A percentile compares a stretch with the other conserved stretches of the same genome.
phyloP scores from a whole-genome alignment of 2,888 invertebrate genomes.

The Chrysotoxum bicinctum region DNA sequence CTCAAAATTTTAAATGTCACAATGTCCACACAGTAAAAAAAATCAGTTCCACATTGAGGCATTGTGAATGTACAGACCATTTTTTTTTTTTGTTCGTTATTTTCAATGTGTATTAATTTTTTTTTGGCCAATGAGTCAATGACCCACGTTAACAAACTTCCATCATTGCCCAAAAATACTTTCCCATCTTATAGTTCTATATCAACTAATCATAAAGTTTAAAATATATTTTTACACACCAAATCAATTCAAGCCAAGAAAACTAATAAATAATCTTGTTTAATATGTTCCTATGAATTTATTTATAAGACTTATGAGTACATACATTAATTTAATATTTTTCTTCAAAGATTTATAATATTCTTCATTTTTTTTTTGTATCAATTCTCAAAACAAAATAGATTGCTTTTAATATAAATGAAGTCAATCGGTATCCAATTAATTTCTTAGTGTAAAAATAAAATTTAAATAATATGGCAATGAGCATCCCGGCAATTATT shows the following conservation, averaged over 20 bases:
- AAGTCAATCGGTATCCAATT: conserved; percentile 36
- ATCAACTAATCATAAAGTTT: background rate
- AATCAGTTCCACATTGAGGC: too few species aligned
- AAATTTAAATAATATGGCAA: conserved; percentile 20
- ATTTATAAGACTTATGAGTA: background rate
- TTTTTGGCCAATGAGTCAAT: conserved; percentile 10
- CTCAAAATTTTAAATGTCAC: too few species aligned
- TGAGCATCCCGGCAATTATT: conserved; percentile 14
- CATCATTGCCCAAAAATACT: background rate
- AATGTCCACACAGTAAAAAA: too few species aligned
- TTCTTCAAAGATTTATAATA: conserved; percentile 10
- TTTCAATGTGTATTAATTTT: background rate
- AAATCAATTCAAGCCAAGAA: conserved; percentile 8
- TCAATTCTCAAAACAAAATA: conserved; percentile 17
- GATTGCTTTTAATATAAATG: conserved; percentile 30
- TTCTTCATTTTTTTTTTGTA: background rate
- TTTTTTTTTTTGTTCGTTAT: background rate
- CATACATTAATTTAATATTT: conserved; percentile 6
- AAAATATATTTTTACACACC: background rate
- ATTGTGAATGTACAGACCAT: background rate
- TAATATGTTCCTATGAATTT: background rate
- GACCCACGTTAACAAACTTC: background rate
- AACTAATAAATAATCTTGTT: conserved; percentile 27
- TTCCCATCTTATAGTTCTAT: background rate
- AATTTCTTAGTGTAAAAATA: conserved; percentile 20